Evolutionary conservation across 1,140 invertebrate genomes (phyloP).

Genomic region (Belonocnema kinseyi): DNA sequence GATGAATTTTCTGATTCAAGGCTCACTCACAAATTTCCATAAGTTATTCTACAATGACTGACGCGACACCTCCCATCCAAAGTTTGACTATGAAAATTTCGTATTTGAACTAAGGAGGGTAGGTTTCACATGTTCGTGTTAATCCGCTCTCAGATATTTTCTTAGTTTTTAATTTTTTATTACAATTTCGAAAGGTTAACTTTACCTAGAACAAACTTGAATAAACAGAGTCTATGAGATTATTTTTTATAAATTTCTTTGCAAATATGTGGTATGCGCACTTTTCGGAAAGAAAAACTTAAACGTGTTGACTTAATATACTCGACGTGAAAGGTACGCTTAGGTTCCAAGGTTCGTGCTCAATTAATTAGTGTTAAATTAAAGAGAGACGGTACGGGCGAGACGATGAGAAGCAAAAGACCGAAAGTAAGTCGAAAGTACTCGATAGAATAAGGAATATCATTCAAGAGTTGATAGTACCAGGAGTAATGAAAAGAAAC

Average conservation of each 20-base stretch:
- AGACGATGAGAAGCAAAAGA: conserved; percentile 37
- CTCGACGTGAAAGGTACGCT: conserved; percentile 54
- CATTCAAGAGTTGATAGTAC: conserved; percentile 4
- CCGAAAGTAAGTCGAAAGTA: conserved; percentile 27
- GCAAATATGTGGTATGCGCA: conserved; percentile 38
- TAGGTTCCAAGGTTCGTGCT: conserved; percentile 61
- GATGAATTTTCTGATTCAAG: background rate
- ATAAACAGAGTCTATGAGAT: too few relatives aligned
- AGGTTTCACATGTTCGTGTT: too few relatives aligned
- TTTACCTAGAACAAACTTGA: too few relatives aligned
- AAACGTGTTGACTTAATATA: conserved; percentile 48
- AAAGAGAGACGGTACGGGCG: conserved; percentile 38
- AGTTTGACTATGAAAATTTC: too few relatives aligned
- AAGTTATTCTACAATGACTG: background rate
- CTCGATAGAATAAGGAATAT: conserved; percentile 21
- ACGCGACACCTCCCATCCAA: too few relatives aligned
- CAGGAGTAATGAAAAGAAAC: conserved; percentile 2
- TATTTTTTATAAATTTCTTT: too few relatives aligned
- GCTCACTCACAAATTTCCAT: background rate
- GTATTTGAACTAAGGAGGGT: too few relatives aligned
- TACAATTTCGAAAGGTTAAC: too few relatives aligned
- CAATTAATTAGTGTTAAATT: conserved; percentile 32
- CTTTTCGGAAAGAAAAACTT: conserved; percentile 32
- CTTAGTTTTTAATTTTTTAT: too few relatives aligned
- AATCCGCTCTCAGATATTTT: too few relatives aligned